A percentile compares a stretch with the other conserved stretches of the same genome.
Conservation (phyloP, 2,113 vertebrate genomes). For the Aspiorhynchus laticeps region DNA sequence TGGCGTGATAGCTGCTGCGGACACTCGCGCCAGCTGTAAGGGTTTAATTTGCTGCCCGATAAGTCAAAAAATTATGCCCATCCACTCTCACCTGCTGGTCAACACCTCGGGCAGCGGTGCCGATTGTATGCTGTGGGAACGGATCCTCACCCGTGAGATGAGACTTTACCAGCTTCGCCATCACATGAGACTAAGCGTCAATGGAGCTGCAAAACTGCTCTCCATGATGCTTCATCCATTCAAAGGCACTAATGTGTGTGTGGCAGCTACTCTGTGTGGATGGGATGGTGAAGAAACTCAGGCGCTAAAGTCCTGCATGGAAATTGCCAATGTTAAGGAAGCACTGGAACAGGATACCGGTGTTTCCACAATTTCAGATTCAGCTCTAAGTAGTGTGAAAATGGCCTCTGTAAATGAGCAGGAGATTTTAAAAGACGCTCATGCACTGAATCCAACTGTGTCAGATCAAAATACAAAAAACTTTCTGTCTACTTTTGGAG, state of each 20-base stretch:
- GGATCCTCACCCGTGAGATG: slow-evolving; percentile 77
- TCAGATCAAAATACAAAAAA: background rate
- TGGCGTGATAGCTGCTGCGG: slow-evolving; percentile 83
- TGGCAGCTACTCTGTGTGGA: slow-evolving; percentile 82
- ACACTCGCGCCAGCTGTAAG: slow-evolving; percentile 81
- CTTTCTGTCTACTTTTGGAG: slow-evolving; percentile 1
- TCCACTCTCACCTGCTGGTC: slow-evolving; percentile 81
- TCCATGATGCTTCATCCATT: slow-evolving; percentile 78
- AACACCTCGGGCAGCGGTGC: slow-evolving; percentile 83
- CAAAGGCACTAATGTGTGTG: slow-evolving; percentile 81
- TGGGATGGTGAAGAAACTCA: slow-evolving; percentile 71
- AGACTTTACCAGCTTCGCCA: slow-evolving; percentile 78
- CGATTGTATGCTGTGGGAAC: slow-evolving; percentile 80
- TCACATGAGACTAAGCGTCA: slow-evolving; percentile 73
- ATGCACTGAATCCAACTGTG: background rate
- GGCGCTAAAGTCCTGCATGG: background rate
- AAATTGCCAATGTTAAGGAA: background rate
- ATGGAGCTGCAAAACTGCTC: slow-evolving; percentile 79
- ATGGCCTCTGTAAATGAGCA: slow-evolving; percentile 1
- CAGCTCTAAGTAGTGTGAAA: background rate
- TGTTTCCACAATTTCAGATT: background rate
- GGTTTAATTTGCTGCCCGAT: slow-evolving; percentile 75
- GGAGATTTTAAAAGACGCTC: slow-evolving; percentile 14
- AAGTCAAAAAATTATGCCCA: slow-evolving; percentile 77
- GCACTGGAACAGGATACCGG: background rate